Evolutionary conservation across 2,888 invertebrate genomes (phyloP), one percentile per base, ranked within the genome.

Genomic region (Stenodema calcarata): DNA sequence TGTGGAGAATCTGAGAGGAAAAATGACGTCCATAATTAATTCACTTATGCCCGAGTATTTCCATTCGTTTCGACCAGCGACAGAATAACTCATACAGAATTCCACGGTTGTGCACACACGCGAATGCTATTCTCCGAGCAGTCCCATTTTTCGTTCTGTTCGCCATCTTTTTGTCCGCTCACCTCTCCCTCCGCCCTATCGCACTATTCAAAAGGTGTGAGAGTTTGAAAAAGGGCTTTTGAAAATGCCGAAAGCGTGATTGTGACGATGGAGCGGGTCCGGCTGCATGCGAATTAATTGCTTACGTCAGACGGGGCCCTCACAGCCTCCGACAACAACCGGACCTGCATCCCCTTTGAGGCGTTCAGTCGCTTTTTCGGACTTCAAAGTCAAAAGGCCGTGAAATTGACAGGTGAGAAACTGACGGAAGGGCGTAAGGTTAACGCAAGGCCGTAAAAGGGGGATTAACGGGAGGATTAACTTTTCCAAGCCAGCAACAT

Each of bases 191-290:
- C 11, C 16, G 12, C 12, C 44, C 50, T 47, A 14, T 23, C 79
- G 79, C 50, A 79, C 47, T 79, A 44, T 79, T 47, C 28, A 47
- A 23, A n/a, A 79, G 79, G 79, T 47, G 79, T 79, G 50, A 76
- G 41, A 76, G 76, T 42, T 47, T 30, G 23, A 78, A 42, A 79
- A 27, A 18, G 79, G 28, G 44, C 23, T 23, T 47, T 50, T 79
- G 79, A 23, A 18, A 79, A 79, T 54, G 18, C 11, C 1, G 44
- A 16, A 12, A 4, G 44, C 16, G 44, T 16, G 44, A 44, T 44
- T 9, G 44, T 44, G 44, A 44, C 0, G 44, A 4, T 4, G 44
- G 44, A 6, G 23, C 41, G 18, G 23, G 44, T 9, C 30, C 11
- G 41, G 44, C 3, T 18, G 78, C 78, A n/a, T 11, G 78, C 44